Percentiles rank a stretch among this genome's conserved stretches.
Evolutionary conservation across 92 coral and sea anemone species (phyloP).

Genomic region (Meandrina meandrites): DNA sequence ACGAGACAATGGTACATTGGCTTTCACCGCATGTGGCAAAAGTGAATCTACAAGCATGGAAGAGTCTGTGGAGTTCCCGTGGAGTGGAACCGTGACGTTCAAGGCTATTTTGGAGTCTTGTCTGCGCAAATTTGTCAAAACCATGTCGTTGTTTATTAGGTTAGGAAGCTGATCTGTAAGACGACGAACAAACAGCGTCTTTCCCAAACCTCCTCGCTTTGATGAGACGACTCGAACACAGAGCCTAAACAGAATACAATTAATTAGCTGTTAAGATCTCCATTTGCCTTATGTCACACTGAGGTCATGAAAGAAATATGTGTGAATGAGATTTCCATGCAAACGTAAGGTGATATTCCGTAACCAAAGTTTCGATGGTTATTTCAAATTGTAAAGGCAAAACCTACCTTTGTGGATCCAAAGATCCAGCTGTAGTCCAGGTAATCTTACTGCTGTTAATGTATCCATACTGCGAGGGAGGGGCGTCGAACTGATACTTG

Average conservation of each 20-base stretch:
- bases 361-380: neutral
- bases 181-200: constrained; percentile 69
- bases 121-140: neutral
- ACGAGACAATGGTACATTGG: constrained; percentile 79
- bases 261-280: neutral
- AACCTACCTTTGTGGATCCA: constrained; percentile 63
- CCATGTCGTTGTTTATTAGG: constrained; percentile 58
- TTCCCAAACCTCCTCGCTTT: constrained; percentile 82
- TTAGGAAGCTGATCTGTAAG: constrained; percentile 61
- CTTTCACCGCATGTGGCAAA: constrained; percentile 60
- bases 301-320: too few relatives aligned
- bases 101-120: constrained; percentile 13
- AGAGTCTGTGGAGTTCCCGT: constrained; percentile 70
- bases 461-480: constrained; percentile 48
- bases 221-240: constrained; percentile 83
- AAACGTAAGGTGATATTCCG: neutral
- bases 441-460: constrained; percentile 47
- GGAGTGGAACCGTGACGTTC: constrained; percentile 73
- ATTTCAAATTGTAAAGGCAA: neutral
- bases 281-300: neutral
- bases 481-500: constrained; percentile 43
- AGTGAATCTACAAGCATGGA: constrained; percentile 64
- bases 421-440: constrained; percentile 70
- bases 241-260: constrained; percentile 42
- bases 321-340: neutral